Percentiles rank a stretch among this genome's conserved stretches.
These are phyloP conservation scores for Dallia pectoralis DNA, from an alignment of 2,797 vertebrate genomes.

Conservation along the genomic window DNA sequence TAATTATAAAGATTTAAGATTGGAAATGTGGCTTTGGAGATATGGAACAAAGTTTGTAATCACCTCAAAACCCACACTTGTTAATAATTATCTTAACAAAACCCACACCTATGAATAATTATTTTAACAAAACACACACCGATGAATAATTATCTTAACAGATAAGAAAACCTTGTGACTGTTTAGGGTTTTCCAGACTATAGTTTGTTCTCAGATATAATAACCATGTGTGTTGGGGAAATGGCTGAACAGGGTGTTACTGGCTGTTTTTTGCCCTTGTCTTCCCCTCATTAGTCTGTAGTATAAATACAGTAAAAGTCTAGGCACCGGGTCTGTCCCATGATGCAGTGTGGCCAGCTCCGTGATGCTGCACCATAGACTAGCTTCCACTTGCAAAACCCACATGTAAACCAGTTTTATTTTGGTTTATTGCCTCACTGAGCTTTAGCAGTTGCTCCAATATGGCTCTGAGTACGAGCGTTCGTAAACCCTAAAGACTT, in stretches of 20 bases:
- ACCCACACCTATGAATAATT: not conserved
- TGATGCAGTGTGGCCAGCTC: conserved; percentile 15
- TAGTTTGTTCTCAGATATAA: not conserved
- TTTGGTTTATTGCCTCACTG: not conserved
- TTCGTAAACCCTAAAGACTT: conserved; percentile 1
- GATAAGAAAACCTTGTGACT: not conserved
- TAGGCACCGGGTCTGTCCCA: not conserved
- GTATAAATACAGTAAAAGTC: not conserved
- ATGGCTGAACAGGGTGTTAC: not conserved
- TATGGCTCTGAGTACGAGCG: not conserved
- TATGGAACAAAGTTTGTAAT: not conserved
- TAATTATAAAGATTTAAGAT: not conserved
- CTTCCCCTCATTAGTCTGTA: conserved; percentile 3
- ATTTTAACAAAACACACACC: not conserved
- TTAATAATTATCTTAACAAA: not conserved
- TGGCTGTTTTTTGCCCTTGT: conserved; percentile 5
- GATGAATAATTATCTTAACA: not conserved
- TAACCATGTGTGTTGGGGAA: not conserved
- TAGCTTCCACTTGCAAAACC: conserved; percentile 43
- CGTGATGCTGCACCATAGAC: conserved; percentile 48
- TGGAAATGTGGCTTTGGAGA: conserved; percentile 6
- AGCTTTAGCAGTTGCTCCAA: not conserved
- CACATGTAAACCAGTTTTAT: conserved; percentile 18
- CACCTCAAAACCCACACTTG: not conserved
- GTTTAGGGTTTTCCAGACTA: not conserved